Percentiles rank a stretch among this genome's conserved stretches.
These are phyloP conservation scores for Amazona finschi DNA, from an alignment of 2,797 vertebrate species.

Conservation along the genomic window DNA sequence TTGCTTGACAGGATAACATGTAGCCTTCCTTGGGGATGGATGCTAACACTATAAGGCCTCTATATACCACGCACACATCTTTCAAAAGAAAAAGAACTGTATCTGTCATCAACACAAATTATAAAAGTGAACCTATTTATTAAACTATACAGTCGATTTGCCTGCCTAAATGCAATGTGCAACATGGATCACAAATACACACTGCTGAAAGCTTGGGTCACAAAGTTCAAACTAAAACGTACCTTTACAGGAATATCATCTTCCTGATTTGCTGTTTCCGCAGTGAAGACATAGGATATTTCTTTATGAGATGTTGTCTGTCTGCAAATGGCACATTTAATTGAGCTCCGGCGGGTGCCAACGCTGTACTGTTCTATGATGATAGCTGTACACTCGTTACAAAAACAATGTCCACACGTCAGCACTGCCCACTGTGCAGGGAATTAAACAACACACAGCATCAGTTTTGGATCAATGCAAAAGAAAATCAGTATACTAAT, in stretches of 20 bases:
- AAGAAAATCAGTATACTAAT: not conserved
- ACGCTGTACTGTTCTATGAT: conserved; percentile 97
- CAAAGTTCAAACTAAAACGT: not conserved
- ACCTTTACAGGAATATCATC: conserved; percentile 96
- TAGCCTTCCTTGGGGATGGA: not conserved
- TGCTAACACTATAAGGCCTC: not conserved
- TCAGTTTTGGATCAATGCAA: not conserved
- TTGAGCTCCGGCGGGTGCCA: conserved; percentile 88
- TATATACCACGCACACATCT: not conserved
- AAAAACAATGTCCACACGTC: conserved; percentile 97
- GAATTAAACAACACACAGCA: not conserved
- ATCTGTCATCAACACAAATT: not conserved
- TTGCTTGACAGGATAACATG: not conserved
- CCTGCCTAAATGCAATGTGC: not conserved
- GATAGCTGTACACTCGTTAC: conserved; percentile 94
- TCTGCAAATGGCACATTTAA: conserved; percentile 96
- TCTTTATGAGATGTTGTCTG: conserved; percentile 95
- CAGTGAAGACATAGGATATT: conserved; percentile 97
- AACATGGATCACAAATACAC: not conserved
- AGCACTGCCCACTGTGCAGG: conserved; percentile 91
- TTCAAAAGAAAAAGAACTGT: not conserved
- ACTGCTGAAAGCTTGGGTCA: not conserved
- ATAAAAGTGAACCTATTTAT: not conserved
- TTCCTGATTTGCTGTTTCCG: conserved; percentile 84
- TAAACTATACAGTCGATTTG: not conserved